phyloP scores from a whole-genome alignment of 1,140 invertebrate genomes.

The Drosophila rhopaloa region DNA sequence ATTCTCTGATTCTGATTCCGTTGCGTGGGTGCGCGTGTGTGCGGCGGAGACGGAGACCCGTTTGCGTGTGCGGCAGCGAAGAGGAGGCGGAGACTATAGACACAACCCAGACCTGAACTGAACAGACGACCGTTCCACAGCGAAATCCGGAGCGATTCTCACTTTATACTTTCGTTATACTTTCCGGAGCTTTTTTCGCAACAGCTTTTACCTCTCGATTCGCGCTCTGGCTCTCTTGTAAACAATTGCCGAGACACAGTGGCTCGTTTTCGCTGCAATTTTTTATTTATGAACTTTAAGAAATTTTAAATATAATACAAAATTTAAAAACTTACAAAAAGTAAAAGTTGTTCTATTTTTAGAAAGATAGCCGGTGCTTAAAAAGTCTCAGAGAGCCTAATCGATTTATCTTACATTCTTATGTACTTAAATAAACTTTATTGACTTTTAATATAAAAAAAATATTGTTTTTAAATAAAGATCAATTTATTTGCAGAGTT shows the following conservation, averaged over 20 bases:
- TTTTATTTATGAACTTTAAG: no score
- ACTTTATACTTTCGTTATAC: constrained; percentile 59
- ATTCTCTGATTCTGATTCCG: constrained; percentile 41
- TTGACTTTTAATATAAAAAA: no score
- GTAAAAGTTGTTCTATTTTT: no score
- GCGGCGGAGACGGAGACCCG: constrained; percentile 26
- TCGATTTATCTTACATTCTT: no score
- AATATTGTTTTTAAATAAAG: no score
- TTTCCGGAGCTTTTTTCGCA: constrained; percentile 56
- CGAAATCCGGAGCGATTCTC: constrained; percentile 81
- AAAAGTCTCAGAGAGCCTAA: no score
- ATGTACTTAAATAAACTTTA: no score
- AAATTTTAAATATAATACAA: no score
- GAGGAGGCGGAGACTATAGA: constrained; percentile 38
- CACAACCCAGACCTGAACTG: constrained; percentile 39
- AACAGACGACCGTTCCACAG: constrained; percentile 69
- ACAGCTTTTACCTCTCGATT: constrained; percentile 51
- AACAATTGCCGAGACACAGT: constrained; percentile 11
- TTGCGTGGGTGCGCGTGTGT: constrained; percentile 59
- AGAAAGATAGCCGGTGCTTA: no score
- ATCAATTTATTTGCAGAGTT: no score
- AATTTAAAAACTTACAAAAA: no score
- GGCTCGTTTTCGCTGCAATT: neutral
- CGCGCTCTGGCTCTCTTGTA: constrained; percentile 4
- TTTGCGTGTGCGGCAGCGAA: constrained; percentile 45